Percentiles rank a stretch among this genome's conserved stretches.
These are phyloP conservation scores for Kryphioiulus occultus DNA, from an alignment of 2,888 invertebrate species.

Conservation along the genomic window DNA sequence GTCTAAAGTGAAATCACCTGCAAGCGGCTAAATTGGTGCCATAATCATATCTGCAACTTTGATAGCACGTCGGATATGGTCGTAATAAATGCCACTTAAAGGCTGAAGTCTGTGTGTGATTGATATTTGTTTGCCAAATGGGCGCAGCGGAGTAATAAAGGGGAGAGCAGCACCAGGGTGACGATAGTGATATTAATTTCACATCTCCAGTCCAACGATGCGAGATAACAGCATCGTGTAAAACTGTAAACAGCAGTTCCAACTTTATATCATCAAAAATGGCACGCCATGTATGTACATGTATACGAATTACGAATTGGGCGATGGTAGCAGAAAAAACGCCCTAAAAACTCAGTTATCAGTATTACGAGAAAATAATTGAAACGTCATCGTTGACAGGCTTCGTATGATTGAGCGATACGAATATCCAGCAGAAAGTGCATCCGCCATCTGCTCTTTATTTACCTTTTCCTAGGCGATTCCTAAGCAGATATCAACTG, in stretches of 20 bases:
- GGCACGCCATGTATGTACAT: too few species aligned
- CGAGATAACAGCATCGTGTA: neutral
- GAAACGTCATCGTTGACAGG: conserved; percentile 20
- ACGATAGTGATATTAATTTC: neutral
- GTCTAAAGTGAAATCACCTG: neutral
- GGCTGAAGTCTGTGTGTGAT: neutral
- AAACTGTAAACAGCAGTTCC: neutral
- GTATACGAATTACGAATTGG: too few species aligned
- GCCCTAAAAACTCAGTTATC: neutral
- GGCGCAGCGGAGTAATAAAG: neutral
- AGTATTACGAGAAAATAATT: neutral
- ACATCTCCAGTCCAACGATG: neutral
- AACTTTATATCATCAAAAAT: neutral
- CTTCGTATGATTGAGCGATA: neutral
- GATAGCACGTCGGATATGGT: neutral
- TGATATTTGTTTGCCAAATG: neutral
- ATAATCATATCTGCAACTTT: neutral
- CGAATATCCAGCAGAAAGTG: neutral
- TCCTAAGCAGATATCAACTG: neutral
- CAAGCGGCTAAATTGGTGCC: neutral
- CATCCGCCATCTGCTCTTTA: conserved; percentile 6
- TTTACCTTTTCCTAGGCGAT: neutral
- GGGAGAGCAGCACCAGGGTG: neutral
- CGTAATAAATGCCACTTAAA: neutral
- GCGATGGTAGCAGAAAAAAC: neutral